Conservation (phyloP, 2,797 vertebrate genomes). For the Notoglanidium macrostoma region DNA sequence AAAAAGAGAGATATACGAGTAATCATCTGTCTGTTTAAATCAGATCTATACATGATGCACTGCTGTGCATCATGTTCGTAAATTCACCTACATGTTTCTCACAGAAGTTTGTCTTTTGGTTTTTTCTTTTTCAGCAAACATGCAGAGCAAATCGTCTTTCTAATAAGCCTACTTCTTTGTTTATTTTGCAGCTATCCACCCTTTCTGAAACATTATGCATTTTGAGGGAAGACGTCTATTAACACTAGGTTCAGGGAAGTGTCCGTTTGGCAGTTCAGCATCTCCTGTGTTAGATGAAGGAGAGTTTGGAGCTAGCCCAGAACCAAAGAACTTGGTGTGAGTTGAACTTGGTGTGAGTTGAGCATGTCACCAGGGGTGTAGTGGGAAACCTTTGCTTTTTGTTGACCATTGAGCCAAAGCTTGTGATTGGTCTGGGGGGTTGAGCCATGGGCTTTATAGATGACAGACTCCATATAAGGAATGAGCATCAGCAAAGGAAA, state of each 20-base stretch:
- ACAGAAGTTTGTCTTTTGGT: neutral
- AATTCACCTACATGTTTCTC: neutral
- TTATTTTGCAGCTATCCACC: neutral
- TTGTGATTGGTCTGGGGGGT: slow-evolving; percentile 59
- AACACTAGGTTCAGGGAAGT: neutral
- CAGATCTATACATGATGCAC: neutral
- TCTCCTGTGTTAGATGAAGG: neutral
- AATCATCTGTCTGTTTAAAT: neutral
- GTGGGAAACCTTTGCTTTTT: slow-evolving; percentile 49
- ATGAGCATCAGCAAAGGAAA: slow-evolving; percentile 56
- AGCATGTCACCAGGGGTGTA: slow-evolving; percentile 24
- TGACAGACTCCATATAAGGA: slow-evolving; percentile 63
- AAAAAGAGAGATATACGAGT: neutral
- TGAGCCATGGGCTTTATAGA: slow-evolving; percentile 42
- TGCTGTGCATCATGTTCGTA: neutral
- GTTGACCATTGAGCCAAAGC: slow-evolving; percentile 58
- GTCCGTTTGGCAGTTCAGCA: neutral
- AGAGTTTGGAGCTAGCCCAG: neutral
- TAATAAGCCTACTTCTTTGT: neutral
- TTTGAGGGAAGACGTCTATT: neutral
- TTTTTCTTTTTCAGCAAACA: neutral
- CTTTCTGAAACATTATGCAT: neutral
- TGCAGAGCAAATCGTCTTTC: neutral
- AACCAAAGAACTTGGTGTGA: neutral
- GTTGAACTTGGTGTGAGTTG: slow-evolving; percentile 3